A percentile compares a stretch with the other conserved stretches of the same genome.
phyloP scores from a whole-genome alignment of 2,888 invertebrate genomes.

The Nephrotoma flavescens region DNA sequence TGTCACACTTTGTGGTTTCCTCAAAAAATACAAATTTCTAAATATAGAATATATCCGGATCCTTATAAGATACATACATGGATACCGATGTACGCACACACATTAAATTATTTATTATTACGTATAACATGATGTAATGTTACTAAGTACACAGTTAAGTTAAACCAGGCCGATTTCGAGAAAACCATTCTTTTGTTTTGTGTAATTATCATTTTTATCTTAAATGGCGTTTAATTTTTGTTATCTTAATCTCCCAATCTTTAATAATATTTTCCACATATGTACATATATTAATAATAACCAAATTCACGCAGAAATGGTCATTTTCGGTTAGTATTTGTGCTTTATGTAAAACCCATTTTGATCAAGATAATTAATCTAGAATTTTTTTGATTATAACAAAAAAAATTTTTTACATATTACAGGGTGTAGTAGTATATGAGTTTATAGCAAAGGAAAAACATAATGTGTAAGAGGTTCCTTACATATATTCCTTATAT shows the following conservation, averaged over 20 bases:
- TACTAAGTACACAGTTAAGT: background rate
- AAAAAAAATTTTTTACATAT: background rate
- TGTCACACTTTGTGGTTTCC: too few species aligned
- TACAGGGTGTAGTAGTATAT: too few species aligned
- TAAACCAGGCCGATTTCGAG: background rate
- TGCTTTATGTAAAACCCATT: background rate
- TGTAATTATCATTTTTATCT: background rate
- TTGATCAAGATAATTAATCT: background rate
- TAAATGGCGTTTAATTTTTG: background rate
- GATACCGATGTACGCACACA: background rate
- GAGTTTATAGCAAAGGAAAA: too few species aligned
- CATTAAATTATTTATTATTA: background rate
- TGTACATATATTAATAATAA: background rate
- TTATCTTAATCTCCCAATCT: background rate
- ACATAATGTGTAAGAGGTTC: too few species aligned
- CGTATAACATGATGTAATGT: background rate
- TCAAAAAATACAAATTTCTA: too few species aligned
- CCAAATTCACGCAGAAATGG: background rate
- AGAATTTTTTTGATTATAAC: background rate
- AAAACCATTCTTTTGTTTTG: background rate
- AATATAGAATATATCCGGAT: too few species aligned
- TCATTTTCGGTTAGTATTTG: background rate
- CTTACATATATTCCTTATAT: too few species aligned
- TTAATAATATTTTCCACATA: background rate
- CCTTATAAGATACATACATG: too few species aligned